Evolutionary conservation across 1,140 invertebrate species (phyloP).

Genomic region (Apolygus lucorum): DNA sequence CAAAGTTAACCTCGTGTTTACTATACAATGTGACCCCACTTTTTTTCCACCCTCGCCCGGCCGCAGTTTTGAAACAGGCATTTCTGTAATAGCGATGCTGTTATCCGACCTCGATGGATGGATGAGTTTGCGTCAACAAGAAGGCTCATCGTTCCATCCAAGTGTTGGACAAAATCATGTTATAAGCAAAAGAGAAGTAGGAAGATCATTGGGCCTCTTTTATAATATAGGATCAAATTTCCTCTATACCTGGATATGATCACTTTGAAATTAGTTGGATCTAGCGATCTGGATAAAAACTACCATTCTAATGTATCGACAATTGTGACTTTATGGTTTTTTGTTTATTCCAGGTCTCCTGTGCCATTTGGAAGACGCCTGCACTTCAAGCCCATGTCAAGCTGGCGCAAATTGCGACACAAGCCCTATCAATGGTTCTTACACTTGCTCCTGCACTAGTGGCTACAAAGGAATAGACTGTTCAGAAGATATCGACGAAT

Average conservation of each 20-base stretch:
- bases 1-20: constrained; percentile 6
- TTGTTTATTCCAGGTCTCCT: constrained; percentile 56
- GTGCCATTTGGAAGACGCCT: constrained; percentile 93
- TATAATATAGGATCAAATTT: too few species aligned
- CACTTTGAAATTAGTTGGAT: too few species aligned
- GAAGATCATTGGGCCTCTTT: too few species aligned
- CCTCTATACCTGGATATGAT: too few species aligned
- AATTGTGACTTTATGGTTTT: constrained; percentile 17
- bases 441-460: constrained; percentile 84
- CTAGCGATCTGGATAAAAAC: too few species aligned
- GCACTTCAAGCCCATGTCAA: constrained; percentile 92
- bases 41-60: too few species aligned
- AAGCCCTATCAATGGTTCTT: constrained; percentile 88
- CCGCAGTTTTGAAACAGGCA: not conserved
- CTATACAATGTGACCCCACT: not conserved
- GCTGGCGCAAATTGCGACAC: constrained; percentile 90
- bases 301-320: too few species aligned
- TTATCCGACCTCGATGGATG: not conserved
- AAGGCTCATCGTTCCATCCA: too few species aligned
- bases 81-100: not conserved
- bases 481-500: constrained; percentile 90
- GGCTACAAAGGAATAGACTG: constrained; percentile 87
- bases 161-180: too few species aligned
- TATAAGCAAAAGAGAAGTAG: too few species aligned
- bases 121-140: too few species aligned